These are phyloP conservation scores for Acanthochromis polyacanthus DNA, from an alignment of 2,113 vertebrate genomes.

Conservation along the genomic window DNA sequence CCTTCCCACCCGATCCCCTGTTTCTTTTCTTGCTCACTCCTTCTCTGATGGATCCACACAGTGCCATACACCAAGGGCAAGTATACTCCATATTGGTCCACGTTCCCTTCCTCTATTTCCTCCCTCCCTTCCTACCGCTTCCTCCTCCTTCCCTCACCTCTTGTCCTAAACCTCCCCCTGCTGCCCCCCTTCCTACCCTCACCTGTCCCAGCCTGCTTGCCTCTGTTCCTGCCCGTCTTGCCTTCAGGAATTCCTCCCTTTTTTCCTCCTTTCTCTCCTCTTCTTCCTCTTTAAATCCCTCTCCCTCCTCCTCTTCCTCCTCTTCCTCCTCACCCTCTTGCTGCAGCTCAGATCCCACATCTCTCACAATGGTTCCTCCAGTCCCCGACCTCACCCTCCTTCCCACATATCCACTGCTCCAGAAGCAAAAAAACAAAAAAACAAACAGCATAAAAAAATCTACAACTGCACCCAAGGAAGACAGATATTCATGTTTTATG, in stretches of 20 bases:
- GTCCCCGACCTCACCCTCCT: conserved; percentile 70
- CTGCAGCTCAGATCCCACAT: conserved; percentile 88
- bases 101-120: conserved; percentile 87
- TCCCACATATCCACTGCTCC: conserved; percentile 76
- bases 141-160: conserved; percentile 81
- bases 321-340: conserved; percentile 65
- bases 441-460: conserved; percentile 32
- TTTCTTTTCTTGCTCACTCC: conserved; percentile 99
- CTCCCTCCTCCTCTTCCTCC: conserved; percentile 75
- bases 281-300: conserved; percentile 82
- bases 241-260: conserved; percentile 72
- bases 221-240: conserved; percentile 83
- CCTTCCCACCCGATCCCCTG: conserved; percentile 92
- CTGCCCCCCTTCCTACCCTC: conserved; percentile 84
- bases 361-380: conserved; percentile 87
- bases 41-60: conserved; percentile 99
- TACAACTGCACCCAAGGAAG: conserved; percentile 52
- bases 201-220: conserved; percentile 88
- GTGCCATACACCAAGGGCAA: conserved; percentile 97
- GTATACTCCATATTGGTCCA: conserved; percentile 99
- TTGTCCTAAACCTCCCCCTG: conserved; percentile 79
- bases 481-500: conserved; percentile 68
- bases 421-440: conserved; percentile 46
- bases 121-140: conserved; percentile 79
- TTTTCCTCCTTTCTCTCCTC: conserved; percentile 83